A percentile compares a stretch with the other conserved stretches of the same genome.
phyloP scores from a whole-genome alignment of 2,888 invertebrate genomes.

The Dioctria linearis region DNA sequence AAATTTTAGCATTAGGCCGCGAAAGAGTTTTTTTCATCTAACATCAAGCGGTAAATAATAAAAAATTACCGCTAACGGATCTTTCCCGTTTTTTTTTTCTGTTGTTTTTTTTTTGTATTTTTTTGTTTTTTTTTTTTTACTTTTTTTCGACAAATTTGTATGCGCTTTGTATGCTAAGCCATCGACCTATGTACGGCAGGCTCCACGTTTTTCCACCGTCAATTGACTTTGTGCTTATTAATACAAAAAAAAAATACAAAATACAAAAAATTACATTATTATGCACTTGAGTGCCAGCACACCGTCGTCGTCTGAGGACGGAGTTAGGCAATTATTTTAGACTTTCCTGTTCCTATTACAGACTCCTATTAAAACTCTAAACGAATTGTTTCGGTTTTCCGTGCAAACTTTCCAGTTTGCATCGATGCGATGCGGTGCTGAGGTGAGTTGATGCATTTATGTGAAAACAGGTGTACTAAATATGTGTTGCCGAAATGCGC shows the following conservation, averaged over 20 bases:
- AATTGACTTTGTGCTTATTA: slow-evolving; percentile 44
- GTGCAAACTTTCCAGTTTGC: background rate
- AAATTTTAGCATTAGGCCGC: slow-evolving; percentile 47
- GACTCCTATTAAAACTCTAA: background rate
- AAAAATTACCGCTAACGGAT: slow-evolving; percentile 52
- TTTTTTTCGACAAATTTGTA: background rate
- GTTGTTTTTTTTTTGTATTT: slow-evolving; percentile 16
- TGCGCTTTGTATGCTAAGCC: slow-evolving; percentile 17
- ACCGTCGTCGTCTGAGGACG: background rate
- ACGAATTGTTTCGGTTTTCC: background rate
- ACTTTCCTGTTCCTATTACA: slow-evolving; percentile 2
- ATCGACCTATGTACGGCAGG: slow-evolving; percentile 24
- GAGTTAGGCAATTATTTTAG: slow-evolving; percentile 35
- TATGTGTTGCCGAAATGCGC: no score
- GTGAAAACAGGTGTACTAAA: no score
- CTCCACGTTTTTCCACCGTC: slow-evolving; percentile 24
- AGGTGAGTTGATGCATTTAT: no score
- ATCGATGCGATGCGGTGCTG: no score
- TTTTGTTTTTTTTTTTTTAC: background rate
- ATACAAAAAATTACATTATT: background rate
- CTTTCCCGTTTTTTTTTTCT: background rate
- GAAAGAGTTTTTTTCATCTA: slow-evolving; percentile 39
- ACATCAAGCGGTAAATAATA: slow-evolving; percentile 43
- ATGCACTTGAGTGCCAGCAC: background rate
- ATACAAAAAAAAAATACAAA: background rate